Evolutionary conservation across 2,888 invertebrate species (phyloP).

Genomic region (Strigamia transsilvanica): DNA sequence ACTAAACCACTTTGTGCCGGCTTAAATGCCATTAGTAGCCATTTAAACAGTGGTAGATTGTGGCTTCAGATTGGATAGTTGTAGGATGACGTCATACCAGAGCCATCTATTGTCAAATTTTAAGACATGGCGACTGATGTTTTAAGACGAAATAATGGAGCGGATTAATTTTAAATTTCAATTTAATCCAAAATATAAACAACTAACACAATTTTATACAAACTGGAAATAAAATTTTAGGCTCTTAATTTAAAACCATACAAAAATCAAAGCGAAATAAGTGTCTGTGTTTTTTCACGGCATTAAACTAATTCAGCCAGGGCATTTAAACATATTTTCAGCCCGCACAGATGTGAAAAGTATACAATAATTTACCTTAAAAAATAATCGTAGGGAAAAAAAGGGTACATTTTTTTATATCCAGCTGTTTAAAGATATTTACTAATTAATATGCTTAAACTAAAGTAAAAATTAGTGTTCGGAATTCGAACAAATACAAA

Average conservation of each 20-base stretch:
- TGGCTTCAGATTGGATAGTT: background rate
- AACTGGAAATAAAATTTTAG: background rate
- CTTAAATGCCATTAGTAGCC: background rate
- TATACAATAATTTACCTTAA: background rate
- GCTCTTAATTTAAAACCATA: constrained; percentile 10
- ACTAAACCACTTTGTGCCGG: background rate
- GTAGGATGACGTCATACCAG: background rate
- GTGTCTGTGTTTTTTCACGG: background rate
- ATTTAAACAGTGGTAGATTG: background rate
- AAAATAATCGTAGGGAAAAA: background rate
- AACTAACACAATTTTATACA: constrained; percentile 18
- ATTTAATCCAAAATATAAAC: constrained; percentile 6
- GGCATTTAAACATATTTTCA: constrained; percentile 13
- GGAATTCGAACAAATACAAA: background rate
- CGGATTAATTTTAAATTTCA: background rate
- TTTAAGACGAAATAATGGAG: too few relatives aligned
- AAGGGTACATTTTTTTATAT: constrained; percentile 13
- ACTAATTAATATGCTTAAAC: background rate
- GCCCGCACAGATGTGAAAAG: background rate
- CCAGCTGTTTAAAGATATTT: background rate
- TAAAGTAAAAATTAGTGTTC: constrained; percentile 13
- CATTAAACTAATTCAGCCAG: constrained; percentile 5
- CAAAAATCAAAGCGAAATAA: constrained; percentile 6
- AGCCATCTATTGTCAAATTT: too few relatives aligned
- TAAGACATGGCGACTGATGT: too few relatives aligned